Evolutionary conservation across 1,140 invertebrate genomes (phyloP).

Genomic region (Cherax quadricarinatus): DNA sequence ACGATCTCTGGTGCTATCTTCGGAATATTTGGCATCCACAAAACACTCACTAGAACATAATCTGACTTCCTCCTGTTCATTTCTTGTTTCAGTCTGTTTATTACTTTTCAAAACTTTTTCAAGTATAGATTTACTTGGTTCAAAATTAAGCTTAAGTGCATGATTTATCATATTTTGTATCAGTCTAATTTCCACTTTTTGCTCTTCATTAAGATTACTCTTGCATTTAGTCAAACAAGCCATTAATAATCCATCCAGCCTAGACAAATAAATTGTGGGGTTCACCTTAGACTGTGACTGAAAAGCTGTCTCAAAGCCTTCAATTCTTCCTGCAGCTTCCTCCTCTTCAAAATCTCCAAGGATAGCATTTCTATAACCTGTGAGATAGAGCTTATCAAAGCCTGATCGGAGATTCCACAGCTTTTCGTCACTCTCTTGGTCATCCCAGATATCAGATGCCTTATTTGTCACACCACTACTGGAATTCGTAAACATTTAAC

Average conservation of each 20-base stretch:
- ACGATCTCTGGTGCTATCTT: not conserved
- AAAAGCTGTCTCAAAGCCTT: constrained; percentile 26
- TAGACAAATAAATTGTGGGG: constrained; percentile 8
- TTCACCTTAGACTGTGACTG: not conserved
- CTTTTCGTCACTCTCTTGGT: constrained; percentile 10
- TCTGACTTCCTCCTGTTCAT: not conserved
- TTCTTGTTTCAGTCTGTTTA: not conserved
- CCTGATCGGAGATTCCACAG: constrained; percentile 4
- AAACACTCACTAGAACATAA: not conserved
- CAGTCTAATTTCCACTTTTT: not conserved
- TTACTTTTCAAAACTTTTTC: not conserved
- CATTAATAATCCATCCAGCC: constrained; percentile 22
- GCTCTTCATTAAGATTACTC: not conserved
- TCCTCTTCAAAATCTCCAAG: constrained; percentile 32
- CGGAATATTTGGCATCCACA: not conserved
- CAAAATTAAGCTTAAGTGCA: not conserved
- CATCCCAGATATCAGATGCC: constrained; percentile 17
- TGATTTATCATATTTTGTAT: constrained; percentile 4
- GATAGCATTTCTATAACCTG: constrained; percentile 39
- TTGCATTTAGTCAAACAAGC: constrained; percentile 6
- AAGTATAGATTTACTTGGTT: not conserved
- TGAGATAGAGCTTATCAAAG: constrained; percentile 9
- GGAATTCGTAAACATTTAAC: constrained; percentile 4
- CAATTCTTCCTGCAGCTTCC: constrained; percentile 10
- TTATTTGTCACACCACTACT: not conserved